Evolutionary conservation across 2,888 invertebrate genomes (phyloP), one percentile per base, ranked within the genome.

Genomic region (Sthenelais limicola): DNA sequence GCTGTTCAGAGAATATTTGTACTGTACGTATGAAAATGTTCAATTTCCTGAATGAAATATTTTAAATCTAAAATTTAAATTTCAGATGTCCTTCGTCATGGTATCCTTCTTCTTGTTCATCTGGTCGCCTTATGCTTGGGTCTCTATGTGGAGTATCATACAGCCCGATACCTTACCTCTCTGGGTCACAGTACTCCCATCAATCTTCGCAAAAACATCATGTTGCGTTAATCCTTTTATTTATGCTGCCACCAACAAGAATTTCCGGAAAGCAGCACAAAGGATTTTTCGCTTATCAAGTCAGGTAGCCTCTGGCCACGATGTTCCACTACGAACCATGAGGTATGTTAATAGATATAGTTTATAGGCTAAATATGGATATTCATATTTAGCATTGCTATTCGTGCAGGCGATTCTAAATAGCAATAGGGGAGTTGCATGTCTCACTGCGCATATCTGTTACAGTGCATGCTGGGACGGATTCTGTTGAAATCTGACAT

Each of bases 71-170:
- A 21, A 51, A 9, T 7, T n/a, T n/a, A n/a, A n/a, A n/a, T 62
- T 51, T 12, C 68, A 72, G 72, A 68, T 72, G 67, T 33, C 72
- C 24, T 24, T 68, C 32, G 1, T 54, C 28, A 72, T 72, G 72
- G 56, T 72, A 9, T 47, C 47, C 18, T 18, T 30, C 28, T 72
- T 72, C 48, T 28, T 43, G 3, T 28, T 72, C 12, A 48, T 67
- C 43, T 72, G 72, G 72, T 72, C 68, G 3, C 72, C 72, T 1
- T 72, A 72, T 30, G 72, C 72, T 30, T 67, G 67, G 47, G 48
- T 54, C 0, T 48, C 43, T 15, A 38, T 72, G n/a, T 68, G 68
- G 68, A 52, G 28, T 26, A 48, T 56, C 32, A n/a, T 72, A 18
- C 54, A 28, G n/a, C 54, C 72, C 5, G n/a, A 18, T 12, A 24